Conservation (phyloP, 2,113 vertebrate genomes). For the Paraplagusia blochii region DNA sequence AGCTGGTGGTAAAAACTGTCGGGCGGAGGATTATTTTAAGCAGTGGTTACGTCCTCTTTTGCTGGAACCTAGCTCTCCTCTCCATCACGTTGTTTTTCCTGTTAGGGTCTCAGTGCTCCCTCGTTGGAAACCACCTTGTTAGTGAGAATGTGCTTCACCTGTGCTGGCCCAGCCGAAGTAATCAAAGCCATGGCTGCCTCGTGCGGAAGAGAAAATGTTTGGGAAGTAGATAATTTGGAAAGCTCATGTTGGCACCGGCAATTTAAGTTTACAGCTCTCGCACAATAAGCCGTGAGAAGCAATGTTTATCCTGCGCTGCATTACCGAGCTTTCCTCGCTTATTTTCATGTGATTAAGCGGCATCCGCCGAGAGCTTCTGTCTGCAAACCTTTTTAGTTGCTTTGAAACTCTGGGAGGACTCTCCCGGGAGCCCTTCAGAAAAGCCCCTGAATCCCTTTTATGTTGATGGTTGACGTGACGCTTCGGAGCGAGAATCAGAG, state of each 20-base stretch:
- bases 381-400: constrained; percentile 37
- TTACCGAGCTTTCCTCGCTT: constrained; percentile 25
- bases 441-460: constrained; percentile 47
- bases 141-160: constrained; percentile 63
- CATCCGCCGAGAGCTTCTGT: constrained; percentile 33
- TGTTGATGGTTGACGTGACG: constrained; percentile 47
- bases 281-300: constrained; percentile 25
- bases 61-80: constrained; percentile 21
- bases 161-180: constrained; percentile 62
- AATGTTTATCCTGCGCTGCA: constrained; percentile 30
- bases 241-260: constrained; percentile 39
- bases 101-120: constrained; percentile 52
- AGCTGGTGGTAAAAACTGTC: constrained; percentile 33
- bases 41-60: constrained; percentile 38
- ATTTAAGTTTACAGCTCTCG: constrained; percentile 32
- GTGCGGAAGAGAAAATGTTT: constrained; percentile 28
- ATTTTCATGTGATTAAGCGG: constrained; percentile 37
- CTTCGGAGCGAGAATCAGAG: constrained; percentile 30
- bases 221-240: constrained; percentile 56
- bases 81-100: constrained; percentile 46
- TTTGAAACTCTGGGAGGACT: constrained; percentile 41
- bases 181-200: constrained; percentile 52
- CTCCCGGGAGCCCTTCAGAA: constrained; percentile 44
- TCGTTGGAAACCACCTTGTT: constrained; percentile 64
- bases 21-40: constrained; percentile 37